Evolutionary conservation across 2,888 invertebrate genomes (phyloP).

Genomic region (Ceraclea dissimilis): DNA sequence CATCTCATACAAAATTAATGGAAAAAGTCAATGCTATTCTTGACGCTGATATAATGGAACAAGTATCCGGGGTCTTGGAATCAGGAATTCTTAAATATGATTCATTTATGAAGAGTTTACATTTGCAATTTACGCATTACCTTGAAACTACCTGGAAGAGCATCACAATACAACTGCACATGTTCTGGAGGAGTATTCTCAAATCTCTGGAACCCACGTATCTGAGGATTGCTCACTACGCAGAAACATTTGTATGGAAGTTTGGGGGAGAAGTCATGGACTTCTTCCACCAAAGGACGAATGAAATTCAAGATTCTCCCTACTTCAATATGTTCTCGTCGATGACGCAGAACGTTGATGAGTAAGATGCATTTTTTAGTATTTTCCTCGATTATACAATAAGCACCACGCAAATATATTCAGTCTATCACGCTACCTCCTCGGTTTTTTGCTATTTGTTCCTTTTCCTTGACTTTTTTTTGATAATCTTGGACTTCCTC

Average conservation of each 20-base stretch:
- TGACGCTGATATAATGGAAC: slow-evolving; percentile 68
- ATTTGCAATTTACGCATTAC: slow-evolving; percentile 60
- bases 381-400: too few relatives aligned
- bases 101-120: slow-evolving; percentile 68
- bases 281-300: slow-evolving; percentile 72
- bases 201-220: slow-evolving; percentile 72
- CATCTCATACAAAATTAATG: slow-evolving; percentile 61
- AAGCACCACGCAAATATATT: too few relatives aligned
- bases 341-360: slow-evolving; percentile 73
- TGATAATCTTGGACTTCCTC: too few relatives aligned
- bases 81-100: slow-evolving; percentile 69
- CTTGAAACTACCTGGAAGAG: slow-evolving; percentile 70
- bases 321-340: slow-evolving; percentile 75
- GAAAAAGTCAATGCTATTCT: slow-evolving; percentile 62
- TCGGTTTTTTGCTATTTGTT: too few relatives aligned
- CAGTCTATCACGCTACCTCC: too few relatives aligned
- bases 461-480: too few relatives aligned
- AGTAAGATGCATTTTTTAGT: slow-evolving; percentile 31
- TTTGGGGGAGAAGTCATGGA: slow-evolving; percentile 68
- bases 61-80: slow-evolving; percentile 61
- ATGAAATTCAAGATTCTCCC: slow-evolving; percentile 70
- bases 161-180: slow-evolving; percentile 52
- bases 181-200: slow-evolving; percentile 66
- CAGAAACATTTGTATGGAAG: slow-evolving; percentile 66
- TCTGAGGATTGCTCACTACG: slow-evolving; percentile 66